Base-by-base conservation (phyloP, 2,113 vertebrate species). In the Saimiri boliviensis region DNA sequence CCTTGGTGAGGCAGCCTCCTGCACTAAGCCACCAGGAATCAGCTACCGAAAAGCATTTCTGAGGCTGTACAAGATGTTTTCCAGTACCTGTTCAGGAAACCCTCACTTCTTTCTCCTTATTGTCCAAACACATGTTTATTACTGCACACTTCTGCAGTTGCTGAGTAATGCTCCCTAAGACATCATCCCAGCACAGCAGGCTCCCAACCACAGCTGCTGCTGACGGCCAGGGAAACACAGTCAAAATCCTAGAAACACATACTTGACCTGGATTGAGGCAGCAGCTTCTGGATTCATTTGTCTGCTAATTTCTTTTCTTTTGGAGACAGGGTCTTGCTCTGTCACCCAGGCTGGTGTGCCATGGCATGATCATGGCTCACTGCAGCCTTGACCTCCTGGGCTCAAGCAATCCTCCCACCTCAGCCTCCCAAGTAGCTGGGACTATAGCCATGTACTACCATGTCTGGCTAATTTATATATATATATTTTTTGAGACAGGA, bases 21-120 rank as follows among this genome's bases (percentile, higher is more conserved):
- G 25, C 2, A 14, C 58, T 47, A 52, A 25, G 14, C 20, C 91
- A 89, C 66, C 37, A 40, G 80, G 81, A 23, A 70, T 45, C 20
- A 86, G 40, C 63, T 93, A 47, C 89, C 32, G 20, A 95, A 95
- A 96, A 54, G 0, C 82, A n/a, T n/a, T 71, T 91, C 91, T 74
- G 63, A 90, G 60, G 32, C 60, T 97, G 47, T 73, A 47, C 56
- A 58, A 96, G 97, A 91, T 35, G 17, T 80, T 96, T 91, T 79
- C 8, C 89, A 40, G 47, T 86, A 16, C 80, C 79, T 91, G 86
- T 45, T 89, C 90, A 13, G n/a, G 23, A 94, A 93, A 90, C 32
- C 71, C n/a, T 80, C 93, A 56, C 45, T 14, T 92, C n/a, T 79
- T 14, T 92, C n/a, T 79, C 89, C 73, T 60, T 21, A 20, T 20